Evolutionary conservation across 2,888 invertebrate species (phyloP).

Genomic region (Disparrhopalites patrizii): DNA sequence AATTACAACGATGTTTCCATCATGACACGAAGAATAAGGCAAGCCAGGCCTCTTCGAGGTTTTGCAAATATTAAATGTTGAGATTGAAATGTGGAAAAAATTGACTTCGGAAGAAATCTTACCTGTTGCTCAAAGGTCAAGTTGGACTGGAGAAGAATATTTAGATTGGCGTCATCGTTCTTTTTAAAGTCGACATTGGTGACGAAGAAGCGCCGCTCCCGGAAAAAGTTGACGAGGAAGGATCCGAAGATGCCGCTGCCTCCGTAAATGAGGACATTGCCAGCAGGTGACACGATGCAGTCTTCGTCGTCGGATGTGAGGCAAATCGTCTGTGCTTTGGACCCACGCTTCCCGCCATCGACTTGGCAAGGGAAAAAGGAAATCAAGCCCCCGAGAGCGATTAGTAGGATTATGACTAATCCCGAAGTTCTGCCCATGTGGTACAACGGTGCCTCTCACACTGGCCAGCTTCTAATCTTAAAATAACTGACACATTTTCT

Average conservation of each 20-base stretch:
- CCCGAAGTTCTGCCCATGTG: too few relatives aligned
- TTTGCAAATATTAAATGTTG: too few relatives aligned
- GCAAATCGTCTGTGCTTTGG: background rate
- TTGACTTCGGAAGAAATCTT: background rate
- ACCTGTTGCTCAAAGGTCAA: slow-evolving; percentile 24
- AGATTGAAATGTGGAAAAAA: too few relatives aligned
- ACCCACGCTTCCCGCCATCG: background rate
- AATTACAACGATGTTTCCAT: too few relatives aligned
- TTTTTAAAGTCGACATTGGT: slow-evolving; percentile 13
- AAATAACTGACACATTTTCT: too few relatives aligned
- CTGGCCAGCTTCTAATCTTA: too few relatives aligned
- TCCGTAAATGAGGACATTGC: slow-evolving; percentile 15
- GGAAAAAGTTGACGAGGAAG: slow-evolving; percentile 16
- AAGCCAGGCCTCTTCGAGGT: too few relatives aligned
- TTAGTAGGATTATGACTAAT: too few relatives aligned
- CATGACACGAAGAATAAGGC: too few relatives aligned
- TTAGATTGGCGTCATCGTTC: slow-evolving; percentile 18
- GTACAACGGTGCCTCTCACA: too few relatives aligned
- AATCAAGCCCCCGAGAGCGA: too few relatives aligned
- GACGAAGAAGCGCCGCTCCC: slow-evolving; percentile 9
- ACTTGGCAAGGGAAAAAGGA: too few relatives aligned
- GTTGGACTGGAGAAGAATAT: slow-evolving; percentile 10
- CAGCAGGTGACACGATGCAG: slow-evolving; percentile 4
- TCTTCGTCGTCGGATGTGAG: background rate
- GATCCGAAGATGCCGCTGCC: slow-evolving; percentile 23